A percentile compares a stretch with the other conserved stretches of the same genome.
These are phyloP conservation scores for Calcarius lapponicus DNA, from an alignment of 2,797 vertebrate species.

Conservation along the genomic window DNA sequence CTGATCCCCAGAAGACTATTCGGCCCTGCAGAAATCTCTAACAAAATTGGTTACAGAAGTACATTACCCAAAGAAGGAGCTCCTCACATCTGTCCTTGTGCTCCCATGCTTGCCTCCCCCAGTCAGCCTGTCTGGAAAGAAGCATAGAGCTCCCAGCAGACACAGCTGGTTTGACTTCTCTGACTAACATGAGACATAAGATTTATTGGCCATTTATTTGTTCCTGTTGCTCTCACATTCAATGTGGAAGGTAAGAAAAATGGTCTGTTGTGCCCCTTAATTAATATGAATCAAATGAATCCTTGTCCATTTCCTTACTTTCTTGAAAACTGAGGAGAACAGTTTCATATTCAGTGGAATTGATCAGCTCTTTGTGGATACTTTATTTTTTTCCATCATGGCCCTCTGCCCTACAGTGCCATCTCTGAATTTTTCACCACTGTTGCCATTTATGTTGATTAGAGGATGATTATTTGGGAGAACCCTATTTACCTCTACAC, in stretches of 20 bases:
- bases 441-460: not conserved
- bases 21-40: not conserved
- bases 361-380: not conserved
- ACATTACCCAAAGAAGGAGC: not conserved
- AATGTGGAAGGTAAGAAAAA: fast-evolving
- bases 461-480: not conserved
- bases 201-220: not conserved
- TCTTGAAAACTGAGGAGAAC: not conserved
- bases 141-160: not conserved
- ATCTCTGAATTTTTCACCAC: not conserved
- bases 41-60: not conserved
- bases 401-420: not conserved
- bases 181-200: not conserved
- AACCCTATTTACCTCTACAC: not conserved
- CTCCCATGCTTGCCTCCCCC: not conserved
- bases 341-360: not conserved
- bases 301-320: not conserved
- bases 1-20: not conserved
- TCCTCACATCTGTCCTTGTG: not conserved
- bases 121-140: not conserved
- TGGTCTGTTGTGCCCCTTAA: not conserved
- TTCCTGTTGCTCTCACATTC: not conserved
- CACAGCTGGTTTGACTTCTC: not conserved
- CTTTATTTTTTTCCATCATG: not conserved
- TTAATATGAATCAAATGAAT: not conserved